phyloP scores from a whole-genome alignment of 2,797 vertebrate species.

The Tiaroga cobitis region DNA sequence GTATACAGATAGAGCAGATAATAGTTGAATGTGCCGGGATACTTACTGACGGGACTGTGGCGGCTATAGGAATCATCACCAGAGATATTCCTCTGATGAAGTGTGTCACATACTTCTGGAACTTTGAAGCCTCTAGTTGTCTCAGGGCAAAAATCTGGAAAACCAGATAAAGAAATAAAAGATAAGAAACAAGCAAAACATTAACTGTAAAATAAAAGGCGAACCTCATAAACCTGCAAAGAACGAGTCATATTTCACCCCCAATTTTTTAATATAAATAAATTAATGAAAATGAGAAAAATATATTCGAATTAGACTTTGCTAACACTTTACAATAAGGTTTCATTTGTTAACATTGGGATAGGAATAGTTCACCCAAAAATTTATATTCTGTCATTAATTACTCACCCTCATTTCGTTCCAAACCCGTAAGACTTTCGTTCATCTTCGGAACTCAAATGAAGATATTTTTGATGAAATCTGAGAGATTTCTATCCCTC shows the following conservation, averaged over 20 bases:
- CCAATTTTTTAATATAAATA: neutral
- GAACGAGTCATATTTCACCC: too few relatives aligned
- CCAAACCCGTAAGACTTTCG: neutral
- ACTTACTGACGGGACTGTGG: conserved; percentile 90
- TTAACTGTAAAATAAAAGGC: neutral
- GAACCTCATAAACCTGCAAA: neutral
- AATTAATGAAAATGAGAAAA: neutral
- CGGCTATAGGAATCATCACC: conserved; percentile 89
- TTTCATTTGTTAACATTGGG: neutral
- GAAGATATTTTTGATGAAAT: neutral
- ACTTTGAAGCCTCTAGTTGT: conserved; percentile 70
- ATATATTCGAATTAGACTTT: neutral
- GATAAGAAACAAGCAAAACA: neutral
- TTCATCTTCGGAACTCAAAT: neutral
- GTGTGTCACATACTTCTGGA: conserved; percentile 80
- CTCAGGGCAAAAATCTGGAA: conserved; percentile 85
- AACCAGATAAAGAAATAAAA: neutral
- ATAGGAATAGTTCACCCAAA: neutral
- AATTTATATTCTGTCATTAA: neutral
- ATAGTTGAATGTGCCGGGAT: neutral
- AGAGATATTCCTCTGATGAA: conserved; percentile 80
- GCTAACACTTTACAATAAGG: neutral
- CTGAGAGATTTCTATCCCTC: too few relatives aligned
- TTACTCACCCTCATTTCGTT: neutral
- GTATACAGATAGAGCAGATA: conserved; percentile 24